phyloP scores from a whole-genome alignment of 1,140 invertebrate species.

The Lordiphosa clarofinis region DNA sequence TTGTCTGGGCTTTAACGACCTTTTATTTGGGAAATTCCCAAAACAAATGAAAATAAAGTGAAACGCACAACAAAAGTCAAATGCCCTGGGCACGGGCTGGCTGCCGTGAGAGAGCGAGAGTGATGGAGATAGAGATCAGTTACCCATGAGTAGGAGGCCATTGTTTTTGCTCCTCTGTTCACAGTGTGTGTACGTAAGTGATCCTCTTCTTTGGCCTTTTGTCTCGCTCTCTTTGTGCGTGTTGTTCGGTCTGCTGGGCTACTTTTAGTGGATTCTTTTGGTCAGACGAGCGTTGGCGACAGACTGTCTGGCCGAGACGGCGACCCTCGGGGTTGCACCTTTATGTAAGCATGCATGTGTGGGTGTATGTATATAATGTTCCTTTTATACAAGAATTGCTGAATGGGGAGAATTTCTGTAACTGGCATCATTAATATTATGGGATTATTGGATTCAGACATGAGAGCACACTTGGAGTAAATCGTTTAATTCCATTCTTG shows the following conservation, averaged over 20 bases:
- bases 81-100: slow-evolving; percentile 64
- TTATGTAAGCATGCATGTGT: slow-evolving; percentile 8
- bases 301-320: slow-evolving; percentile 63
- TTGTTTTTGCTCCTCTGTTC: slow-evolving; percentile 39
- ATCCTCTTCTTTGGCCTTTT: slow-evolving; percentile 54
- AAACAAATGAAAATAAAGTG: slow-evolving; percentile 77
- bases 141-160: slow-evolving; percentile 67
- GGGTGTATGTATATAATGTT: slow-evolving; percentile 10
- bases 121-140: slow-evolving; percentile 37
- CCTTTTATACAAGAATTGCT: slow-evolving; percentile 19
- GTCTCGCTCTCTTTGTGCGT: slow-evolving; percentile 66
- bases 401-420: slow-evolving; percentile 19
- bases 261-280: slow-evolving; percentile 36
- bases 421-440: slow-evolving; percentile 58
- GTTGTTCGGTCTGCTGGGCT: slow-evolving; percentile 49
- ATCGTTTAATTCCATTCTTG: slow-evolving; percentile 2
- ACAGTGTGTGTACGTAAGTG: slow-evolving; percentile 36
- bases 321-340: slow-evolving; percentile 30
- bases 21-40: slow-evolving; percentile 76
- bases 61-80: slow-evolving; percentile 73
- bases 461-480: too few relatives aligned
- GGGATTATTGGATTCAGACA: slow-evolving; percentile 44
- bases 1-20: slow-evolving; percentile 70
- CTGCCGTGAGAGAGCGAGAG: slow-evolving; percentile 7
- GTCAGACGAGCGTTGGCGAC: slow-evolving; percentile 47